Conservation (phyloP, 2,888 invertebrate genomes). For the Melanargia galathea region DNA sequence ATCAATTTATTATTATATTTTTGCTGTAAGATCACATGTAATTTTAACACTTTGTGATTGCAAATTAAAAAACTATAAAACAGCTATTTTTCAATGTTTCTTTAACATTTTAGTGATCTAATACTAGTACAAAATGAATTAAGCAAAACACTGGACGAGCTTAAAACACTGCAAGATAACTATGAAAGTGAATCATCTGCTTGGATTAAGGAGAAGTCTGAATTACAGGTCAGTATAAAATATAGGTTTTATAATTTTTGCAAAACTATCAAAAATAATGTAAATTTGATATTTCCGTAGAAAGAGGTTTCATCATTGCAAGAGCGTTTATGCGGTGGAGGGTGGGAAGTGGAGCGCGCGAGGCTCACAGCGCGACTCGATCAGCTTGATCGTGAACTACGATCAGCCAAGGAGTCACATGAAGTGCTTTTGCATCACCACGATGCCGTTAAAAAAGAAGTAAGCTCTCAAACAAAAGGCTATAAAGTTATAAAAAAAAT, state of each 20-base stretch:
- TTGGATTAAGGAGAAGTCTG: constrained; percentile 88
- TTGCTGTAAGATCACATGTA: neutral
- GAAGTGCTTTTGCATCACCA: constrained; percentile 89
- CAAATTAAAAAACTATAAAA: too few relatives aligned
- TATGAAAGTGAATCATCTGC: constrained; percentile 84
- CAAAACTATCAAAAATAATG: neutral
- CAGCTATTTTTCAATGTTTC: too few relatives aligned
- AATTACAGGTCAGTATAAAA: constrained; percentile 81
- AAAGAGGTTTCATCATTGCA: constrained; percentile 71
- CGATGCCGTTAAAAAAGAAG: constrained; percentile 84
- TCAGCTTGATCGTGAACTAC: constrained; percentile 88
- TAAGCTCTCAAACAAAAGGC: constrained; percentile 36
- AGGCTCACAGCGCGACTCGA: constrained; percentile 87
- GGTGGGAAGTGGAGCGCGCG: constrained; percentile 85
- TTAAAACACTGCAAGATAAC: constrained; percentile 84
- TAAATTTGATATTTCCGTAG: constrained; percentile 45
- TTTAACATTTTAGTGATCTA: constrained; percentile 83
- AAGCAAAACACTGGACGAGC: constrained; percentile 83
- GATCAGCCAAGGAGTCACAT: constrained; percentile 88
- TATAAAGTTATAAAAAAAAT: neutral
- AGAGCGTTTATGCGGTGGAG: constrained; percentile 78
- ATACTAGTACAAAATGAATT: constrained; percentile 84
- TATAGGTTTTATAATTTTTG: neutral
- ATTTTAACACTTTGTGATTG: neutral
- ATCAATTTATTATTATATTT: neutral